Conservation (phyloP, 2,797 vertebrate genomes). For the Siniperca scherzeri region DNA sequence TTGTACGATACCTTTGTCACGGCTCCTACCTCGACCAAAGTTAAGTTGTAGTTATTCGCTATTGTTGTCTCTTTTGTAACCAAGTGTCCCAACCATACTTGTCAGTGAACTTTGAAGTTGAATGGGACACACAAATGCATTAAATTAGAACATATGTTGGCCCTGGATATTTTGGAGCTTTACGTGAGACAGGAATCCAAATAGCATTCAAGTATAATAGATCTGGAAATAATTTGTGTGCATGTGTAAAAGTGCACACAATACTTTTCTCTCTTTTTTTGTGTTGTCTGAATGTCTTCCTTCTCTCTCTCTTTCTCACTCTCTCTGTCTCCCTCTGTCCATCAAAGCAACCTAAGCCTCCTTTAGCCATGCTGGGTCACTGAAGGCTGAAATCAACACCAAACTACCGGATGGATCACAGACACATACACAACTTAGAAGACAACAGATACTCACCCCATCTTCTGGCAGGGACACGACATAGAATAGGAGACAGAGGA, state of each 20-base stretch:
- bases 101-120: background rate
- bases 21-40: too few species aligned
- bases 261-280: background rate
- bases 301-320: conserved; percentile 1
- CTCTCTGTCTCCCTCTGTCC: conserved; percentile 33
- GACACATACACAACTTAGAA: conserved; percentile 50
- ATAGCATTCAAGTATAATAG: background rate
- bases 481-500: conserved; percentile 56
- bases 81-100: background rate
- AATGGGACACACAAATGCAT: background rate
- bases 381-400: conserved; percentile 72
- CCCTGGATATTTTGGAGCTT: background rate
- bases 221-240: background rate
- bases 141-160: background rate
- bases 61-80: too few species aligned
- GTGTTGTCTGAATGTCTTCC: conserved; percentile 5
- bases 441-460: conserved; percentile 62
- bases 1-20: too few species aligned
- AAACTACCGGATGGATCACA: conserved; percentile 69
- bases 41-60: too few species aligned
- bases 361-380: conserved; percentile 52
- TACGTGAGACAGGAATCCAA: background rate
- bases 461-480: conserved; percentile 58
- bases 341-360: conserved; percentile 64
- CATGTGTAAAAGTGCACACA: background rate